phyloP scores from a whole-genome alignment of 2,797 vertebrate species.

The Alectoris magna region DNA sequence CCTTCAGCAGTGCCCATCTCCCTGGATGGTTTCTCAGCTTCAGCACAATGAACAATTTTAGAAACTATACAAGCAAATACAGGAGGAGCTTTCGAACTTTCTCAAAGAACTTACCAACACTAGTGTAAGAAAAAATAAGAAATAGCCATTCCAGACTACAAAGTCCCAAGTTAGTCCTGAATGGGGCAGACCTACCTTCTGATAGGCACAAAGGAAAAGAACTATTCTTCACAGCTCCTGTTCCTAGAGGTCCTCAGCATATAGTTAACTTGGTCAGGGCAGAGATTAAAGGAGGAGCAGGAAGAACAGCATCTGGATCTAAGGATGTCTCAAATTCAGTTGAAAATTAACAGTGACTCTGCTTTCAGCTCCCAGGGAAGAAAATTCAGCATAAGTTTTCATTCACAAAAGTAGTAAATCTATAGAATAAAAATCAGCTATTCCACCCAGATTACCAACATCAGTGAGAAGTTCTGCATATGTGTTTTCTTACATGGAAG shows the following conservation, averaged over 20 bases:
- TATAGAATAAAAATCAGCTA: background rate
- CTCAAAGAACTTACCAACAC: background rate
- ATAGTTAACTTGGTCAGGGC: background rate
- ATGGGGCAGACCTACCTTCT: background rate
- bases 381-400: background rate
- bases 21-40: background rate
- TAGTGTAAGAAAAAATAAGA: background rate
- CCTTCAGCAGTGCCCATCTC: background rate
- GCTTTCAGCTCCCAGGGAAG: background rate
- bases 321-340: background rate
- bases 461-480: background rate
- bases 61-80: background rate
- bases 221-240: background rate
- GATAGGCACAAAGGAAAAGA: background rate
- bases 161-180: background rate
- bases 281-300: background rate
- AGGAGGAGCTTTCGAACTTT: background rate
- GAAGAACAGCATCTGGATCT: background rate
- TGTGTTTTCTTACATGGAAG: background rate
- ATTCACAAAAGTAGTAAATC: background rate
- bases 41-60: background rate
- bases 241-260: background rate
- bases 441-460: background rate
- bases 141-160: fast-evolving
- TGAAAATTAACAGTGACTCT: background rate